Percentiles rank a stretch among this genome's conserved stretches.
Evolutionary conservation across 1,140 invertebrate genomes (phyloP).

Genomic region (Archivesica marissinica): DNA sequence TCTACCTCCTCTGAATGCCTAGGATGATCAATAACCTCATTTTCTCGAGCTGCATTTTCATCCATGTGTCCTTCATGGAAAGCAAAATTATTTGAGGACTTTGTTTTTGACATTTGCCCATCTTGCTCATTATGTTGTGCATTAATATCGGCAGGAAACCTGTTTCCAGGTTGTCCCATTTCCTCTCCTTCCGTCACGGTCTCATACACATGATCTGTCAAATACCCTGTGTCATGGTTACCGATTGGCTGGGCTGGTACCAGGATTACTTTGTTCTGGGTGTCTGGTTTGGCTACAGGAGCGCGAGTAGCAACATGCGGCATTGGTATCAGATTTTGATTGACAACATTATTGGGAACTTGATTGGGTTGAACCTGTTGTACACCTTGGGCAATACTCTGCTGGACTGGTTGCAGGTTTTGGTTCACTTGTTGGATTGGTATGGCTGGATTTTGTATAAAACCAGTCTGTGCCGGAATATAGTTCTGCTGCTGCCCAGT

Average conservation of each 20-base stretch:
- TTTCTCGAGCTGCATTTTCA: not conserved
- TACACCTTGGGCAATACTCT: not conserved
- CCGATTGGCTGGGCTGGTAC: not conserved
- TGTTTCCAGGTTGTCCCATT: not conserved
- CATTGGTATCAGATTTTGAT: not conserved
- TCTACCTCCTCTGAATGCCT: constrained; percentile 41
- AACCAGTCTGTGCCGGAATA: constrained; percentile 42
- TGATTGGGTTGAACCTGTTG: constrained; percentile 8
- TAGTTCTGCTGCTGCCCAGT: constrained; percentile 1
- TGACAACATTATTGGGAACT: not conserved
- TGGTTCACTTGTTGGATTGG: constrained; percentile 23
- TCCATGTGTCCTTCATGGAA: not conserved
- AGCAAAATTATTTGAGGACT: not conserved
- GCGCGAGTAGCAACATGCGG: not conserved
- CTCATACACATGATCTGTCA: not conserved
- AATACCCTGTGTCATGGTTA: not conserved
- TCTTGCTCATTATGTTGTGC: not conserved
- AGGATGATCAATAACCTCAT: not conserved
- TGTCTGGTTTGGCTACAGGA: not conserved
- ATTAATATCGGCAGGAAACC: not conserved
- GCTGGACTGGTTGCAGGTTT: not conserved
- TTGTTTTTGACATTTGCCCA: not conserved
- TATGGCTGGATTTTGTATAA: constrained; percentile 23
- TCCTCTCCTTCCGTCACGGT: not conserved
- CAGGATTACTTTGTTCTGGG: not conserved